Percentiles rank a stretch among this genome's conserved stretches.
Evolutionary conservation across 2,113 vertebrate genomes (phyloP).

Genomic region (Grammomys surdaster): DNA sequence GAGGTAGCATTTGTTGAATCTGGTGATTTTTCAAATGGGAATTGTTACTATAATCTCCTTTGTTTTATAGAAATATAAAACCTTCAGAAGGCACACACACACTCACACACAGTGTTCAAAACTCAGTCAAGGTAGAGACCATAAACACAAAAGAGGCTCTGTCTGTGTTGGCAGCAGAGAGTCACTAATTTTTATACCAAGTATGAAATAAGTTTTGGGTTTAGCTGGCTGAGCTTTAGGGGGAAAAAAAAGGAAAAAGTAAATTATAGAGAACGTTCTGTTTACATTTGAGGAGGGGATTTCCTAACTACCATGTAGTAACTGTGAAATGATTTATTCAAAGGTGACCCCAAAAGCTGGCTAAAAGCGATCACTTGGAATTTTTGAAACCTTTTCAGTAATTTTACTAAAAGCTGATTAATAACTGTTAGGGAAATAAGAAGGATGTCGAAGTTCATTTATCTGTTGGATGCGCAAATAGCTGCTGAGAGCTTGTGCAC

Average conservation of each 20-base stretch:
- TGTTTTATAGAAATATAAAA: background rate
- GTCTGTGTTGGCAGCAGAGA: background rate
- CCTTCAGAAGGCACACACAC: background rate
- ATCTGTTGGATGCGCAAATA: constrained; percentile 28
- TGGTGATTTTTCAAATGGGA: background rate
- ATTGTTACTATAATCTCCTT: constrained; percentile 55
- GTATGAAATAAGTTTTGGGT: constrained; percentile 13
- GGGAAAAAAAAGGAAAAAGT: background rate
- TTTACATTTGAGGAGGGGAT: constrained; percentile 78
- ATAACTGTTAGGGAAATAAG: constrained; percentile 36
- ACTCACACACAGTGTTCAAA: background rate
- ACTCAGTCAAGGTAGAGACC: background rate
- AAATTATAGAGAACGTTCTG: constrained; percentile 45
- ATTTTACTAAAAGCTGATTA: constrained; percentile 64
- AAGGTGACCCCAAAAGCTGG: constrained; percentile 70
- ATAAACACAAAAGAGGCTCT: background rate
- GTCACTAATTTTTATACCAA: constrained; percentile 33
- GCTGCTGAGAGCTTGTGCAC: background rate
- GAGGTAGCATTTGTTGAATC: constrained; percentile 10
- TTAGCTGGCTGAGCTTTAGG: background rate
- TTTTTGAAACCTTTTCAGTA: constrained; percentile 71
- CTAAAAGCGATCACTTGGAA: constrained; percentile 77
- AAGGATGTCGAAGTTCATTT: constrained; percentile 3
- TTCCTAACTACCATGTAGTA: constrained; percentile 70
- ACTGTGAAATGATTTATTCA: constrained; percentile 71